Base-by-base conservation (phyloP, 2,113 vertebrate genomes). In the Elephas maximus region DNA sequence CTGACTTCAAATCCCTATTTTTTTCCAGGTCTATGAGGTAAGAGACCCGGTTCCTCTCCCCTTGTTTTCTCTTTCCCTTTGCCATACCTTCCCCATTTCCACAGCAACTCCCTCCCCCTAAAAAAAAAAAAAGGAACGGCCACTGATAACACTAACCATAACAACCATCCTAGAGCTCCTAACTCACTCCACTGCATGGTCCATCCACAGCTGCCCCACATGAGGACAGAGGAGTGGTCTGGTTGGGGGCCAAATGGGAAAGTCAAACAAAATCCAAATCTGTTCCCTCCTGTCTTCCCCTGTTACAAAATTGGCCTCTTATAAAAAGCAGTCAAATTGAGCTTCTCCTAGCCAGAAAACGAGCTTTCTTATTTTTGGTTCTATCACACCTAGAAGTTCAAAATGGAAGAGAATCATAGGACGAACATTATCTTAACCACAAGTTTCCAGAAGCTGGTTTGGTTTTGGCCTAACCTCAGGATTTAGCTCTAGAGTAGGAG, bases 1-100 rank as follows among this genome's bases (percentile, higher is more conserved):
- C 99, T 99, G 99, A 99, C 98, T 99, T 98, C 98, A 98, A 98
- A 97, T 96, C 99, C 97, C 98, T 99, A 97, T 98, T 99, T 99
- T 98, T 99, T 98, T 99, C 99, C 99, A 99, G 99, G 99, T 99
- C 95, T 99, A 99, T 0, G 99, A 99, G 99, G 99, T 99, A 99
- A 99, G 99, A 92, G 0, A 3, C 91, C 26, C 97, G n/a, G 96
- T 85, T 95, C 89, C 90, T 91, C 79, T 88, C 53, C 53, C 78
- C 89, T 90, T 78, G 63, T 93, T 92, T 98, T 81, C 74, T 96
- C 92, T 97, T 79, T 83, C 88, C 98, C 96, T 95, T 81, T 88
- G 81, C 96, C 89, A 53, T 95, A 82, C 97, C 20, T 94, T 91
- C 67, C 97, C 93, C 83, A 94, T 24, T 0, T 90, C 84, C 96